Conservation (phyloP, 2,797 vertebrate species). For the Synanceia verrucosa region DNA sequence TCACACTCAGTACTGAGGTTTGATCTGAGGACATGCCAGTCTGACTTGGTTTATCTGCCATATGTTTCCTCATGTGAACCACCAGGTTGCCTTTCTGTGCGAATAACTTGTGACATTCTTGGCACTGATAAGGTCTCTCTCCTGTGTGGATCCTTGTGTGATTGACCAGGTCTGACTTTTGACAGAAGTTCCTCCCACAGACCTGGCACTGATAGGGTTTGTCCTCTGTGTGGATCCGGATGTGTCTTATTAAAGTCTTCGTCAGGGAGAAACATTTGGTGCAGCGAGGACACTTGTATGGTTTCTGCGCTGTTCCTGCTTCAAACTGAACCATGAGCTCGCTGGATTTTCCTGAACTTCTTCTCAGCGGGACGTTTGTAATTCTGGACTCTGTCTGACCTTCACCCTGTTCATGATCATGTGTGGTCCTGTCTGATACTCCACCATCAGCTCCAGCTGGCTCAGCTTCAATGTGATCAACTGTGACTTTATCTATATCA, state of each 20-base stretch:
- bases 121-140: slow-evolving; percentile 48
- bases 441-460: neutral
- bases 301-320: slow-evolving; percentile 34
- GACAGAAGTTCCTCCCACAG: slow-evolving; percentile 52
- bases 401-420: neutral
- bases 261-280: slow-evolving; percentile 49
- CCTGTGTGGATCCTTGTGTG: slow-evolving; percentile 51
- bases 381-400: neutral
- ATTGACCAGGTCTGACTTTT: slow-evolving; percentile 55
- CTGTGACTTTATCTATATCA: slow-evolving; percentile 18
- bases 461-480: slow-evolving; percentile 21
- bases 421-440: neutral
- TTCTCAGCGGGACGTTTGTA: neutral
- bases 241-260: slow-evolving; percentile 47
- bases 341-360: neutral
- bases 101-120: slow-evolving; percentile 35
- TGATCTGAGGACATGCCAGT: neutral
- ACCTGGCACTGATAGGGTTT: slow-evolving; percentile 40
- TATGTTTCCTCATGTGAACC: slow-evolving; percentile 46
- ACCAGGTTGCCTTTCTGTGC: slow-evolving; percentile 50
- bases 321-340: slow-evolving; percentile 14
- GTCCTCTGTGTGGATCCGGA: slow-evolving; percentile 43
- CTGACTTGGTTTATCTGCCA: neutral
- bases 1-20: neutral
- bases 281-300: slow-evolving; percentile 52